Evolutionary conservation across 2,888 invertebrate species (phyloP).

Genomic region (Corbicula japonica): DNA sequence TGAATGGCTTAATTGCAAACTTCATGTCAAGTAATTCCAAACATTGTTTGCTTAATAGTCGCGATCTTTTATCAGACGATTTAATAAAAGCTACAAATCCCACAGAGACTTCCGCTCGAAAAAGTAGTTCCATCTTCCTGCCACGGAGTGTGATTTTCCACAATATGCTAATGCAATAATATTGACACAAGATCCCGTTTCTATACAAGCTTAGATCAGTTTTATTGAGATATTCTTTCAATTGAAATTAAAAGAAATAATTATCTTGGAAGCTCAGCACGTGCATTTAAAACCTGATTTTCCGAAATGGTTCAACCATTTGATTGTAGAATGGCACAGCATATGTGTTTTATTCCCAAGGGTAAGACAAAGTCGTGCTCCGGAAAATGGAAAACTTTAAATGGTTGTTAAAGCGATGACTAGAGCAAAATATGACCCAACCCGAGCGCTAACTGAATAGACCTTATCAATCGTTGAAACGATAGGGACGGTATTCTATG

Average conservation of each 20-base stretch:
- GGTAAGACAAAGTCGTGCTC: conserved; percentile 44
- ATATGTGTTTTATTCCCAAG: conserved; percentile 57
- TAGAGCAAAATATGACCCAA: conserved; percentile 43
- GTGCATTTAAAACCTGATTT: conserved; percentile 54
- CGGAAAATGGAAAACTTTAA: conserved; percentile 67
- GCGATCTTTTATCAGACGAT: conserved; percentile 56
- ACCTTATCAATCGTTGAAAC: conserved; percentile 31
- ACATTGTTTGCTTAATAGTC: conserved; percentile 57
- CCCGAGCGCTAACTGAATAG: conserved; percentile 36
- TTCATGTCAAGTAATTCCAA: conserved; percentile 59
- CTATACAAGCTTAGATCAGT: conserved; percentile 58
- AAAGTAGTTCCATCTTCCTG: conserved; percentile 54
- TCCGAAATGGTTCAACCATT: conserved; percentile 44
- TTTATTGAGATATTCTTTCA: conserved; percentile 65
- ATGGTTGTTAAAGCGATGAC: conserved; percentile 59
- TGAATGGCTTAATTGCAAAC: conserved; percentile 60
- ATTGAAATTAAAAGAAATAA: conserved; percentile 66
- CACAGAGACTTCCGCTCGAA: conserved; percentile 51
- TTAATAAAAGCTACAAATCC: conserved; percentile 58
- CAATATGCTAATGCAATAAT: conserved; percentile 68
- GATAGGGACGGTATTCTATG: conserved; percentile 38
- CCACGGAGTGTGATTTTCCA: conserved; percentile 54
- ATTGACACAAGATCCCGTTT: conserved; percentile 61
- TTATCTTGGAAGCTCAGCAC: conserved; percentile 54
- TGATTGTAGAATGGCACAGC: conserved; percentile 42